Evolutionary conservation across 2,797 vertebrate species (phyloP).

Genomic region (Gallinago nigripennis): DNA sequence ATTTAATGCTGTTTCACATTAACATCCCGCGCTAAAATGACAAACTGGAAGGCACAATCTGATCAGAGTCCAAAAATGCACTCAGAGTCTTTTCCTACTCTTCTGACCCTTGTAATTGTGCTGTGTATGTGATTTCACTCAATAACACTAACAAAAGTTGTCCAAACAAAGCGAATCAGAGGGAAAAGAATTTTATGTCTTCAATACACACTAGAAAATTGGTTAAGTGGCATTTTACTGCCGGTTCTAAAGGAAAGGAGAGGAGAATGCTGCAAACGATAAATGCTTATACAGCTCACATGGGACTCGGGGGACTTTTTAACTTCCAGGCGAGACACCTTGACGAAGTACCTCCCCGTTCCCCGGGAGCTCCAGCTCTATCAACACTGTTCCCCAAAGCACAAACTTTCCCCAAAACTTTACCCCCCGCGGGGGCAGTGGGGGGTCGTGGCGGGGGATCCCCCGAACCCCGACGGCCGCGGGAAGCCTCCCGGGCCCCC

Average conservation of each 20-base stretch:
- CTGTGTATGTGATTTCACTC: neutral
- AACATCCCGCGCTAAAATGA: neutral
- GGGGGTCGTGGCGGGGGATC: no score
- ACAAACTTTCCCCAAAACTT: neutral
- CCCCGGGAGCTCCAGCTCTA: neutral
- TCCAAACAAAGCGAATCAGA: neutral
- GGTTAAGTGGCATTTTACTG: neutral
- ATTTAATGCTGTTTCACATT: neutral
- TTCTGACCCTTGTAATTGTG: neutral
- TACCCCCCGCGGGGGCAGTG: no score
- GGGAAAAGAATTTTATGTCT: neutral
- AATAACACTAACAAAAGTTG: neutral
- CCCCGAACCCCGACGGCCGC: no score
- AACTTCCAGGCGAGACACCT: neutral
- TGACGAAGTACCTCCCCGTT: rapidly evolving
- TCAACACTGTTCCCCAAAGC: rapidly evolving
- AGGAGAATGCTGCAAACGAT: neutral
- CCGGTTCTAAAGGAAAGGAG: neutral
- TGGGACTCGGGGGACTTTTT: rapidly evolving
- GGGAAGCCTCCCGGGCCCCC: no score
- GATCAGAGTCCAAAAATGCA: neutral
- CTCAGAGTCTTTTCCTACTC: neutral
- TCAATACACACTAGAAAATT: neutral
- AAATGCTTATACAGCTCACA: neutral
- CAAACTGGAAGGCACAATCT: neutral